These are phyloP conservation scores for Hippocampus guttulatus DNA, from an alignment of 2,113 vertebrate species.

Conservation along the genomic window DNA sequence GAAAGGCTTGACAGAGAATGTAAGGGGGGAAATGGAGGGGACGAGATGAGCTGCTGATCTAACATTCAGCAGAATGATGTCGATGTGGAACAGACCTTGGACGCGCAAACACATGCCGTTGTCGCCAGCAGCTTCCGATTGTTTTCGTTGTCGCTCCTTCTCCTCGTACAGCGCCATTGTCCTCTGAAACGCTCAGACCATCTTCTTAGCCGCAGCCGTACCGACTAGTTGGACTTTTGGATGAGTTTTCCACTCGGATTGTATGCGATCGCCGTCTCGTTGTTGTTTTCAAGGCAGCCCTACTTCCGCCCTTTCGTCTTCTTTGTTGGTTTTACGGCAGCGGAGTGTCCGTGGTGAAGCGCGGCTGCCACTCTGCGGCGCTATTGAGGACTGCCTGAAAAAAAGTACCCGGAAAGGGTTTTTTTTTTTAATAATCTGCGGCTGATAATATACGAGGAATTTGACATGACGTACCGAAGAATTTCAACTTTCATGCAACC, in stretches of 20 bases:
- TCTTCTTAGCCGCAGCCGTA: background rate
- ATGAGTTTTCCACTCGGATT: background rate
- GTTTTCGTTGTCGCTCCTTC: background rate
- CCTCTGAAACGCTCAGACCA: background rate
- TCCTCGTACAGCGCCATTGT: background rate
- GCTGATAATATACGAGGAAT: too few relatives aligned
- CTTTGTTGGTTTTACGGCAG: background rate
- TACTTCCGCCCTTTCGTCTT: background rate
- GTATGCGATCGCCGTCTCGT: background rate
- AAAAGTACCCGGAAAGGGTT: too few relatives aligned
- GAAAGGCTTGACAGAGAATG: too few relatives aligned
- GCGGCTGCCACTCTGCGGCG: too few relatives aligned
- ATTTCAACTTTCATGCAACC: too few relatives aligned
- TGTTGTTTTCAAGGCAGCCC: background rate
- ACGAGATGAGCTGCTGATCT: too few relatives aligned
- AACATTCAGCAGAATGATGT: too few relatives aligned
- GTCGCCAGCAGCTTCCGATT: background rate
- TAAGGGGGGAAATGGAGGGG: too few relatives aligned
- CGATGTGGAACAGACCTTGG: background rate
- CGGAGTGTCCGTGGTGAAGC: too few relatives aligned
- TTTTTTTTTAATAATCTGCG: too few relatives aligned
- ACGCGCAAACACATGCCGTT: background rate
- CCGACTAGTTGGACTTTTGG: background rate
- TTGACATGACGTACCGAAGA: too few relatives aligned
- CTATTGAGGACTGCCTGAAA: too few relatives aligned